These are phyloP conservation scores for Cylindroiulus punctatus DNA, from an alignment of 2,888 invertebrate species.

Conservation along the genomic window DNA sequence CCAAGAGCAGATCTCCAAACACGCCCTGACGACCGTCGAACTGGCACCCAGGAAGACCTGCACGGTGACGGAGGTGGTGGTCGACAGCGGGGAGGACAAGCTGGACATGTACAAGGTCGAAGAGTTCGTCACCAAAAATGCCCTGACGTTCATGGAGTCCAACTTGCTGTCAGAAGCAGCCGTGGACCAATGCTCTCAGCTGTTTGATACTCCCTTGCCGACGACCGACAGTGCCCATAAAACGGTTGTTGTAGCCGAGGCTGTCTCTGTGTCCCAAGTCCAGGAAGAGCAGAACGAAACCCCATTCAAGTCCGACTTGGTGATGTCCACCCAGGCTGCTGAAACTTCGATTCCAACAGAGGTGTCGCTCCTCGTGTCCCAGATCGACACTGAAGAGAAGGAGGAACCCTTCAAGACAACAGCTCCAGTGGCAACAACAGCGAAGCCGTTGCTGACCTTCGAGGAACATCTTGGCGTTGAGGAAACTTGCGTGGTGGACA, in stretches of 20 bases:
- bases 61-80: conserved; percentile 58
- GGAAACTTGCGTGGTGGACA: conserved; percentile 50
- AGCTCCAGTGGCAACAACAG: conserved; percentile 39
- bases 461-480: conserved; percentile 55
- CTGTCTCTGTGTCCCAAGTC: conserved; percentile 50
- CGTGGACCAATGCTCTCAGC: conserved; percentile 12
- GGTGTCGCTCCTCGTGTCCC: conserved; percentile 23
- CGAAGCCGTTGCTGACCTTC: conserved; percentile 42
- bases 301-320: not conserved
- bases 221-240: conserved; percentile 35
- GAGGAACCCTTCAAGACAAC: conserved; percentile 47
- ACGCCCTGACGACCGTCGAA: conserved; percentile 53
- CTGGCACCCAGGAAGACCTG: conserved; percentile 56
- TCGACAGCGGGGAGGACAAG: conserved; percentile 57
- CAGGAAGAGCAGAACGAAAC: conserved; percentile 33
- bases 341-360: not conserved
- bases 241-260: conserved; percentile 54
- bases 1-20: conserved; percentile 43
- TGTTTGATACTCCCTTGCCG: conserved; percentile 51
- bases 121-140: conserved; percentile 2
- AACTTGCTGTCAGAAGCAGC: conserved; percentile 39
- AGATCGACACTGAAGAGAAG: conserved; percentile 39
- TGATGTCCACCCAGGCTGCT: not conserved
- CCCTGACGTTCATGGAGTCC: conserved; percentile 23
- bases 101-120: conserved; percentile 50